Evolutionary conservation across 2,113 vertebrate species (phyloP).

Genomic region (Pachypanchax playfairii): DNA sequence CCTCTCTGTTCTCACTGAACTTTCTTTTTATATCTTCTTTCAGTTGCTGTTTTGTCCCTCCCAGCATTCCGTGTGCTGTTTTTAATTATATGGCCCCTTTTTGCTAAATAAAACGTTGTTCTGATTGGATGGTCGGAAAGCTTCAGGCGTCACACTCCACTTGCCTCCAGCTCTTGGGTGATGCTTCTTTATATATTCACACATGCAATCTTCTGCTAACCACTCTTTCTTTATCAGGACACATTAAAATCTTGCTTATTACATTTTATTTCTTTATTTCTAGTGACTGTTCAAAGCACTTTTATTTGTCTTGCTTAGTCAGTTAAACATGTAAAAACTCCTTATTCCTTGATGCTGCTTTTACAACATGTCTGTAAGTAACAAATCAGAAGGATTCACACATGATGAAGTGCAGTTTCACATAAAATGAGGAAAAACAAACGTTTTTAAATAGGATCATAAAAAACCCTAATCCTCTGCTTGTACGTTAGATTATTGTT

Average conservation of each 20-base stretch:
- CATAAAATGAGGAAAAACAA: no score
- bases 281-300: slow-evolving; percentile 1
- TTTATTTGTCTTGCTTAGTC: slow-evolving; percentile 14
- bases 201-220: slow-evolving; percentile 6
- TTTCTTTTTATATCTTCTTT: slow-evolving; percentile 1
- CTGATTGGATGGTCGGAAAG: slow-evolving; percentile 44
- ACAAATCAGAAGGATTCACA: slow-evolving; percentile 10
- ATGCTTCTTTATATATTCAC: slow-evolving; percentile 2
- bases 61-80: slow-evolving; percentile 27
- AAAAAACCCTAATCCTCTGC: no score
- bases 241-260: slow-evolving; percentile 29
- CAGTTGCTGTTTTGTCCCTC: slow-evolving; percentile 22
- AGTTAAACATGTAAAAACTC: background rate
- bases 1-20: slow-evolving; percentile 2
- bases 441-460: no score
- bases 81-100: slow-evolving; percentile 32
- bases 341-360: background rate
- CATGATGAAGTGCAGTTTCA: background rate
- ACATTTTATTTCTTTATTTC: slow-evolving; percentile 31
- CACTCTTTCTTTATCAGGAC: slow-evolving; percentile 17
- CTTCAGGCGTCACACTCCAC: slow-evolving; percentile 33
- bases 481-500: no score
- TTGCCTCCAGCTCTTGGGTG: slow-evolving; percentile 5
- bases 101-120: slow-evolving; percentile 45
- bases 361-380: no score